Base-by-base conservation (phyloP, 2,888 invertebrate genomes). In the Epistrophe eligans region DNA sequence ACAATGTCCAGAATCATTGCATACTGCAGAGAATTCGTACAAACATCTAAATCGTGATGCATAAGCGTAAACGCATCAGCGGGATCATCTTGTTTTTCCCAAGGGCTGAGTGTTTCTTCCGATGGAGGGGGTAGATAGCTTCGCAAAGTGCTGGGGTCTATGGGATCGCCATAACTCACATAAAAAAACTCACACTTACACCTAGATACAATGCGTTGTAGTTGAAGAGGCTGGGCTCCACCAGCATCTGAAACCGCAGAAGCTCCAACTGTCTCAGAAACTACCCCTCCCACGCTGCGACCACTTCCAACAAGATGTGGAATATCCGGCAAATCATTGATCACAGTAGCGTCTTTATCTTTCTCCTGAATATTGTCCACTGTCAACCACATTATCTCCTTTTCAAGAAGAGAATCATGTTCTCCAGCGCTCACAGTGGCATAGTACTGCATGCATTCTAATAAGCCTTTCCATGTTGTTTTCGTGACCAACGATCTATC, bases 381-480 rank as follows among this genome's bases (percentile, higher is more conserved):
- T 0, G 97, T 97, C 89, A 99, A 94, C 99, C 99, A 99, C 94
- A 98, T 97, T 89, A 99, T 98, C 93, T 98, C 97, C 90, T 98
- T 97, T 94, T 94, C 95, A 89, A 94, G 94, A 15, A 95, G 93
- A 48, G 95, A 95, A 90, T 96, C 96, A 85, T 95, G 94, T 90
- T 96, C 95, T 43, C 95, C 95, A 5, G 97, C 97, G 91, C 97
- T 97, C 64, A 99, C 98, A 10, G 99, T 99, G 13, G 99, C 99
- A 94, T 99, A 99, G 94, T 99, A 99, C 95, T 99, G 99, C 98
- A 99, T 98, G 93, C 99, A 98, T 91, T 98, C 97, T 13, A 99
- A 94, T 72, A 97, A 96, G 24, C 99, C 99, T 88, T 97, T 96
- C 99, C 99, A 99, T 0, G 99, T 98, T 0, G 97, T 97, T 93